Percentiles rank a stretch among this genome's conserved stretches.
phyloP scores from a whole-genome alignment of 2,113 vertebrate species.

The Pseudois nayaur region DNA sequence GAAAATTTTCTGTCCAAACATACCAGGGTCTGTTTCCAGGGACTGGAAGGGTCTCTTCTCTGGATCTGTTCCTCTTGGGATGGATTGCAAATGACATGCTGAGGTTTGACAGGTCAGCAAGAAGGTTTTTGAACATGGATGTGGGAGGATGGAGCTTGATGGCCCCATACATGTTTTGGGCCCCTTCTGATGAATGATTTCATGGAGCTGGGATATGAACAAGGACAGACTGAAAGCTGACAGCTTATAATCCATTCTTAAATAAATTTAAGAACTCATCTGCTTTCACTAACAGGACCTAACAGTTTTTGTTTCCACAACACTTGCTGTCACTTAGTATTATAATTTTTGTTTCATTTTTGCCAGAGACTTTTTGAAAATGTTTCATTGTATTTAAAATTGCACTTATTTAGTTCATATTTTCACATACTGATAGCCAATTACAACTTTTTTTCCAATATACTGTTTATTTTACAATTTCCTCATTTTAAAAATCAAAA shows the following conservation, averaged over 20 bases:
- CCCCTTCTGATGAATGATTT: not conserved
- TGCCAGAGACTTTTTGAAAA: not conserved
- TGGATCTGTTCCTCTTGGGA: not conserved
- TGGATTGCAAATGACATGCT: not conserved
- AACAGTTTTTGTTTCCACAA: not conserved
- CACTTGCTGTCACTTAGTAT: not conserved
- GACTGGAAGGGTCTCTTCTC: not conserved
- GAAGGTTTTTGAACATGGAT: fast-evolving
- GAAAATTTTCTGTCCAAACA: not conserved
- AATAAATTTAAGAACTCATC: not conserved
- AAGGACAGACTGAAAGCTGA: not conserved
- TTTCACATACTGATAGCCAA: not conserved
- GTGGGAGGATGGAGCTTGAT: not conserved
- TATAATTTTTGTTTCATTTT: not conserved
- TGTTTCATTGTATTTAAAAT: not conserved
- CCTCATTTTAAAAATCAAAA: not conserved
- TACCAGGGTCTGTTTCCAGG: not conserved
- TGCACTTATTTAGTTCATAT: not conserved
- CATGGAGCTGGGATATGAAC: not conserved
- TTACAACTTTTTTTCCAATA: not conserved
- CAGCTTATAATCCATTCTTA: not conserved
- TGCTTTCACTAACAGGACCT: not conserved
- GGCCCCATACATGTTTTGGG: not conserved
- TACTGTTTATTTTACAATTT: not conserved
- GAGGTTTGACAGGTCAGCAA: not conserved